These are phyloP conservation scores for Pleuronectes platessa DNA, from an alignment of 2,113 vertebrate genomes.

Conservation along the genomic window DNA sequence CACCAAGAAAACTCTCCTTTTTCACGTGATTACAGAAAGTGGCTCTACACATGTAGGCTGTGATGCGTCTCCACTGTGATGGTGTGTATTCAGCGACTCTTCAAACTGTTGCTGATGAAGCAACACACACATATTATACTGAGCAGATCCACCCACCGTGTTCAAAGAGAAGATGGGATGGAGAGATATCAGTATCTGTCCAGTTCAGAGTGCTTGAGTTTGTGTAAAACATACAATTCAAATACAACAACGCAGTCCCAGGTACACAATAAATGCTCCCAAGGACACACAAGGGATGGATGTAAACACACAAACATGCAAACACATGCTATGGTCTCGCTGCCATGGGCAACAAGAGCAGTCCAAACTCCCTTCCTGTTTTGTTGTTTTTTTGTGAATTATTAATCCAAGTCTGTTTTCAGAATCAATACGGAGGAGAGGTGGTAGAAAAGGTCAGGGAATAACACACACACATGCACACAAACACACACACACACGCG, in stretches of 20 bases:
- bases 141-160: background rate
- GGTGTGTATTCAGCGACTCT: too few species aligned
- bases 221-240: slow-evolving; percentile 7
- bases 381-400: slow-evolving; percentile 53
- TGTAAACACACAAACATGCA: background rate
- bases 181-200: background rate
- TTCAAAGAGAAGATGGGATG: background rate
- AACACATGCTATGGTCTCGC: slow-evolving; percentile 20
- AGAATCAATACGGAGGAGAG: slow-evolving; percentile 60
- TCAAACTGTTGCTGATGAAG: too few species aligned
- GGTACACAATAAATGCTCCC: background rate
- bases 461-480: slow-evolving; percentile 40
- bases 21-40: too few species aligned
- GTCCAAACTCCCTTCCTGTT: slow-evolving; percentile 51
- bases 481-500: background rate
- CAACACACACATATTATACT: too few species aligned
- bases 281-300: background rate
- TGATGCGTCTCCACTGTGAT: too few species aligned
- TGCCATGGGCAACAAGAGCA: slow-evolving; percentile 58
- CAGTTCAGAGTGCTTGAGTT: background rate
- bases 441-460: slow-evolving; percentile 62
- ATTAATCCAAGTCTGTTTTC: slow-evolving; percentile 66
- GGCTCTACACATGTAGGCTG: too few species aligned
- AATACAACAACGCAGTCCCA: background rate
- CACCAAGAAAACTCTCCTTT: too few species aligned